Base-by-base conservation (phyloP, 2,888 invertebrate genomes). In the Pristionchus maxplancki region DNA sequence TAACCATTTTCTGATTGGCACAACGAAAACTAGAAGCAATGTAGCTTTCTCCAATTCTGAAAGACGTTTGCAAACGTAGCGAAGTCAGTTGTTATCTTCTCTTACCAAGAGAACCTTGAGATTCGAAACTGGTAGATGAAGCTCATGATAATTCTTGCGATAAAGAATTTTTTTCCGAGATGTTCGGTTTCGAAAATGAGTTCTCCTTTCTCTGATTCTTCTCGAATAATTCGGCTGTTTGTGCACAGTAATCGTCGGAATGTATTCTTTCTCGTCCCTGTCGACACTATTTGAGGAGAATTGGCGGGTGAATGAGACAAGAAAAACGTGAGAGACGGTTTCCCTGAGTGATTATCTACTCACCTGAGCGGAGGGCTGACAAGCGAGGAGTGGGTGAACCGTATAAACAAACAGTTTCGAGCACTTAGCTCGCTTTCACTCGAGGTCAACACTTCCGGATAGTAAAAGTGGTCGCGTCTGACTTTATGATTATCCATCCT, bases 321-420 rank as follows among this genome's bases (percentile, higher is more conserved):
- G 78, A 78, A 78, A 78, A 78, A 78, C 78, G 78, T 78, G 78
- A 78, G 78, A 78, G 78, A 78, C 44, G 78, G 78, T 78, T 78
- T 78, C 44, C 78, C 78, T 44, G n/a, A n/a, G 44, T 78, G 44
- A 78, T 78, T 78, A 78, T 78, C 78, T 71, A 71, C 67, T 71
- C 74, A 40, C 44, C 78, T 28, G 78, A 4, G 78, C n/a, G 13
- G 9, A 20, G 24, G 37, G n/a, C 11, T 13, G 58, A 58, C 58
- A 58, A 78, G 78, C 44, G 44, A 20, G 78, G 37, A 17, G 37
- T 28, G 15, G 44, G 28, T 48, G 48, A 78, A 37, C 31, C 40
- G 64, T 13, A 31, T 24, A 71, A n/a, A 48, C 78, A 78, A 78
- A 78, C 78, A 78, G 78, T 78, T 78, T 78, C 78, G 78, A 78